These are phyloP conservation scores for Argya squamiceps DNA, from an alignment of 2,797 vertebrate species.

Conservation along the genomic window DNA sequence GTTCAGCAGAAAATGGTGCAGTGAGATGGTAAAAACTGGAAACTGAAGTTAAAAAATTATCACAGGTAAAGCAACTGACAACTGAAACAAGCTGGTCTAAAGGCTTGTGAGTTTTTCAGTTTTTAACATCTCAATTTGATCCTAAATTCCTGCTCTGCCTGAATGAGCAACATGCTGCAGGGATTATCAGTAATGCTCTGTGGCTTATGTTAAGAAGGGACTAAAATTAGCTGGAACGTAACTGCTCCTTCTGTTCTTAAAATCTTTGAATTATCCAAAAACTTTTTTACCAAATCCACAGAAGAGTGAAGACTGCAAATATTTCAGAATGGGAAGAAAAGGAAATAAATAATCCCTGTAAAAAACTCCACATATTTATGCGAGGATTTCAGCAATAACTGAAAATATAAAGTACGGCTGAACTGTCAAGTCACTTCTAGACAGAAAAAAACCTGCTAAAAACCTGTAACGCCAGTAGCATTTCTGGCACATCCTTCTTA, in stretches of 20 bases:
- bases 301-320: background rate
- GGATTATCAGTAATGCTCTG: constrained; percentile 13
- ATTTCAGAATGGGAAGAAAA: background rate
- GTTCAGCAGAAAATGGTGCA: background rate
- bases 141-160: background rate
- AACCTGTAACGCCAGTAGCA: background rate
- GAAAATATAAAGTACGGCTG: background rate
- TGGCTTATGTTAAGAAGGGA: constrained; percentile 14
- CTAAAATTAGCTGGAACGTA: constrained; percentile 37
- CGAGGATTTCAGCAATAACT: background rate
- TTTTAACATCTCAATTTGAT: constrained; percentile 8
- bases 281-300: background rate
- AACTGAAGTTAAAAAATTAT: background rate
- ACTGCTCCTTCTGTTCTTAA: constrained; percentile 18
- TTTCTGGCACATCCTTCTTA: background rate
- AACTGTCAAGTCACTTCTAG: background rate
- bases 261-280: constrained; percentile 21
- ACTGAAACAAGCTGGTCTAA: background rate
- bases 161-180: background rate
- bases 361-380: background rate
- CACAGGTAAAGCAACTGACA: background rate
- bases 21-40: background rate
- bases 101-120: background rate
- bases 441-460: background rate
- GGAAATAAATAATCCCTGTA: background rate